Evolutionary conservation across 2,113 vertebrate genomes (phyloP), one percentile per base, ranked within the genome.

Genomic region (Micronycteris hirsuta): DNA sequence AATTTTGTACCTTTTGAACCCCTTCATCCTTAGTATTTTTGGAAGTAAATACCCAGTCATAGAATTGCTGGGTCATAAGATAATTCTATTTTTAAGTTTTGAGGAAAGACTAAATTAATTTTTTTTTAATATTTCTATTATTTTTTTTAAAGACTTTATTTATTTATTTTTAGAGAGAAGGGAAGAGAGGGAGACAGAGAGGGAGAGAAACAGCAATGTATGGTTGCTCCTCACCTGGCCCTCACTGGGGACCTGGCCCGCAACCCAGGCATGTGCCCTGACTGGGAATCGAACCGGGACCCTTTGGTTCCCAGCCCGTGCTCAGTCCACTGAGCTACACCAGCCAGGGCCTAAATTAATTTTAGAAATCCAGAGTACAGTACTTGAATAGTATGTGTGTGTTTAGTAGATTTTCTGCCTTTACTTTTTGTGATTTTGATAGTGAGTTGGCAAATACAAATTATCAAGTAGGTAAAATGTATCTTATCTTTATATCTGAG

Each of bases 401-500:
- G 38, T 80, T 71, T 71, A 52, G 26, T 74, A 70, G 15, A 73
- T 80, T 41, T 94, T 61, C 17, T 73, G 26, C 28, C 58, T 73
- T 78, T 84, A n/a, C 38, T 38, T 90, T 77, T 88, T 56, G 24
- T 56, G 16, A 38, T 70, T 56, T 49, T 80, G 68, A 22, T 63
- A 54, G 17, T 19, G 7, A 24, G 9, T 89, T 92, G 41, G 4
- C 71, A 89, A 73, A 80, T 94, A 63, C 5, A 91, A 8, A 80
- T 80, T 38, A 38, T 43, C 24, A 91, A 67, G 15, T 71, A 78
- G 65, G 78, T 89, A 70, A 67, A 80, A 47, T 84, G 45, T 12
- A 43, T 94, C 65, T 95, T 74, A 77, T 70, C 54, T 65, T 58
- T 94, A 31, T 88, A 41, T 95, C 47, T 88, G 76, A 54, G 11